Conservation (phyloP, 2,888 invertebrate species). For the Tigriopus californicus region DNA sequence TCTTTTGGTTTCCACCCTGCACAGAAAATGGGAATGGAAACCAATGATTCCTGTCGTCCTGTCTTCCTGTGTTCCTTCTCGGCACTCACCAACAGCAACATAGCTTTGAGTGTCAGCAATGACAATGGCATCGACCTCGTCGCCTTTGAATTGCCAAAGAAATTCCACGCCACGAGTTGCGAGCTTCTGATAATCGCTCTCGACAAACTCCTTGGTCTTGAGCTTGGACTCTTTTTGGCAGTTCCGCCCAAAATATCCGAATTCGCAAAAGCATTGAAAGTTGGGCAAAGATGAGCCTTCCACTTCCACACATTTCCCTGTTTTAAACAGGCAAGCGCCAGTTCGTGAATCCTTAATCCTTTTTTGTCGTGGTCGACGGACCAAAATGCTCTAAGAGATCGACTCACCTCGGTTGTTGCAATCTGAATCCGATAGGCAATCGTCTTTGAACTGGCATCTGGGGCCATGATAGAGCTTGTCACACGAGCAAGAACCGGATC, state of each 20-base stretch:
- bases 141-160: conserved; percentile 61
- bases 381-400: background rate
- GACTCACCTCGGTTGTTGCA: conserved; percentile 41
- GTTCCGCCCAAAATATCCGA: conserved; percentile 69
- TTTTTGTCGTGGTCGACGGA: no score
- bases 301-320: conserved; percentile 50
- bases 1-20: conserved; percentile 62
- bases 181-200: conserved; percentile 46
- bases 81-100: conserved; percentile 38
- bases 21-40: background rate
- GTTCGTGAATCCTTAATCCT: background rate
- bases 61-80: no score
- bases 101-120: conserved; percentile 74
- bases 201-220: conserved; percentile 37
- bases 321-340: conserved; percentile 27
- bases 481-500: conserved; percentile 38
- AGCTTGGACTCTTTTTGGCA: conserved; percentile 44
- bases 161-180: conserved; percentile 51
- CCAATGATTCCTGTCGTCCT: no score
- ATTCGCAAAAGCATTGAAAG: conserved; percentile 70
- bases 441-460: conserved; percentile 69
- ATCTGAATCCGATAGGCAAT: conserved; percentile 63
- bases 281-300: conserved; percentile 59
- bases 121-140: conserved; percentile 66
- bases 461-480: conserved; percentile 49